A percentile compares a stretch with the other conserved stretches of the same genome.
Evolutionary conservation across 2,113 vertebrate genomes (phyloP).

Genomic region (Phoxinus phoxinus): DNA sequence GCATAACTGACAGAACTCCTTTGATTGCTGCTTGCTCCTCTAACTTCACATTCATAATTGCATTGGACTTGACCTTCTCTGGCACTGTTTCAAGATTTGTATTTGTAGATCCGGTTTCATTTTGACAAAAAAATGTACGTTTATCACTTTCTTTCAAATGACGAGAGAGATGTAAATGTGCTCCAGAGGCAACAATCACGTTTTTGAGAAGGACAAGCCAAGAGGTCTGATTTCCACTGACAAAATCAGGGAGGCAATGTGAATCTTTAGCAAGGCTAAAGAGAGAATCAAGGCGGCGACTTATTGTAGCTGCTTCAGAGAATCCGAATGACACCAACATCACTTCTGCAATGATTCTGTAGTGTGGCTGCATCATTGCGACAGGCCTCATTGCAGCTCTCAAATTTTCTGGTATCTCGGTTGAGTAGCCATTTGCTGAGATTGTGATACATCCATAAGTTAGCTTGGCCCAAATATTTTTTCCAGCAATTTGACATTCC

Average conservation of each 20-base stretch:
- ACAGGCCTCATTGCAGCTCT: slow-evolving; percentile 76
- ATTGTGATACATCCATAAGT: slow-evolving; percentile 80
- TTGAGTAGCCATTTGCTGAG: slow-evolving; percentile 52
- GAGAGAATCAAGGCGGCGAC: slow-evolving; percentile 73
- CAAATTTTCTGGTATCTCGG: slow-evolving; percentile 74
- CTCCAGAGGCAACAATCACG: slow-evolving; percentile 68
- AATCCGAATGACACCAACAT: slow-evolving; percentile 79
- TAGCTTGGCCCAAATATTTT: slow-evolving; percentile 62
- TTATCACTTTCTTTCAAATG: slow-evolving; percentile 27
- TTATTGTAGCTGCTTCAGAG: slow-evolving; percentile 73
- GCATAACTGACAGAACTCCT: slow-evolving; percentile 71
- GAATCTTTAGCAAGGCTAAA: slow-evolving; percentile 74
- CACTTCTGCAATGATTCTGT: slow-evolving; percentile 76
- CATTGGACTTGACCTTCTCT: slow-evolving; percentile 38
- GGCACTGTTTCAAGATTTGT: neutral
- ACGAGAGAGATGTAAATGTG: slow-evolving; percentile 54
- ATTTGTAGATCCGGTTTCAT: neutral
- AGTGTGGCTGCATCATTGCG: slow-evolving; percentile 74
- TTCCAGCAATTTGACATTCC: slow-evolving; percentile 68
- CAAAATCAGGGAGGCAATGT: slow-evolving; percentile 64
- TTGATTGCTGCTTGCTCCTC: slow-evolving; percentile 79
- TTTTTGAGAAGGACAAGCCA: slow-evolving; percentile 74
- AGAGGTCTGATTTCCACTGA: slow-evolving; percentile 55
- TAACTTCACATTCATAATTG: slow-evolving; percentile 51
- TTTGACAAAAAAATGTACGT: neutral